Percentiles rank a stretch among this genome's conserved stretches.
phyloP scores from a whole-genome alignment of 1,140 invertebrate species.

The Aphidius gifuensis region DNA sequence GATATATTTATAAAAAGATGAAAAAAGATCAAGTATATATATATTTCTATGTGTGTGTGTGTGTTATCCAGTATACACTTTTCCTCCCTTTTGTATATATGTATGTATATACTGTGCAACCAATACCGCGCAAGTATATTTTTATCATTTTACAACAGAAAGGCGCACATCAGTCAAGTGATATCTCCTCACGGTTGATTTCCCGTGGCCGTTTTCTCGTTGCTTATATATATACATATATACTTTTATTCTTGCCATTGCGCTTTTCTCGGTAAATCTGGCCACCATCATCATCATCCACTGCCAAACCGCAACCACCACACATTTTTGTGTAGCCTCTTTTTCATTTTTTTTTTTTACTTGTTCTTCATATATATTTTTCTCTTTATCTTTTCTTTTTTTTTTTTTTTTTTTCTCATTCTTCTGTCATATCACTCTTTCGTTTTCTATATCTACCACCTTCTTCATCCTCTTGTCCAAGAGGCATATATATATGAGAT shows the following conservation, averaged over 20 bases:
- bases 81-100: too few relatives aligned
- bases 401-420: too few relatives aligned
- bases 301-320: constrained; percentile 1
- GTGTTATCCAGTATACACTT: too few relatives aligned
- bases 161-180: constrained; percentile 57
- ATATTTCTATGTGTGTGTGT: too few relatives aligned
- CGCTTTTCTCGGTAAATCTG: constrained; percentile 5
- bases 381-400: constrained; percentile 9
- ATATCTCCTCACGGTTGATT: constrained; percentile 58
- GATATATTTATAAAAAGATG: too few relatives aligned
- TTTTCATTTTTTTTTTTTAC: neutral
- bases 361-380: neutral
- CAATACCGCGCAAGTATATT: constrained; percentile 50
- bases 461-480: too few relatives aligned
- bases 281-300: constrained; percentile 13
- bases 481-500: too few relatives aligned
- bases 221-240: neutral
- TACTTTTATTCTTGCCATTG: neutral
- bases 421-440: too few relatives aligned
- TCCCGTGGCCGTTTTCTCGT: constrained; percentile 48
- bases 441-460: too few relatives aligned
- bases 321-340: neutral
- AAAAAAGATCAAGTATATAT: too few relatives aligned
- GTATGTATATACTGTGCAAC: constrained; percentile 37
- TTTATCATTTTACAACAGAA: constrained; percentile 59